Evolutionary conservation across 2,113 vertebrate genomes (phyloP), one percentile per base, ranked within the genome.

Genomic region (Pseudonaja textilis): DNA sequence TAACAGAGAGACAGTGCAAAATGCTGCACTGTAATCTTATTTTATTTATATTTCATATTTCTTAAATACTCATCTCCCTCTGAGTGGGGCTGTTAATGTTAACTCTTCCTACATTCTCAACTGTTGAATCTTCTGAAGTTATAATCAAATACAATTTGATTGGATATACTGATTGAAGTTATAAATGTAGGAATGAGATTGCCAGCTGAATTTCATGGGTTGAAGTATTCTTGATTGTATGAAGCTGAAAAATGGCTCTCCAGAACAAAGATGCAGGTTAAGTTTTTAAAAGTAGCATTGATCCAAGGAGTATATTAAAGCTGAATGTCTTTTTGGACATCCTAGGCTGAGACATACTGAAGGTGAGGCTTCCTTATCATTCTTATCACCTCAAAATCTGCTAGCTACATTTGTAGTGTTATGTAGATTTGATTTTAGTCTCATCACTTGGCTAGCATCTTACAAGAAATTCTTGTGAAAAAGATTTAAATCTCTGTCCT

Each of bases 391-490:
- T 56, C 50, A 23, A 90, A 64, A 90, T 69, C 45, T 52, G 18
- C 16, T 22, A 29, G 45, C 26, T 7, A 47, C 18, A 52, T 90
- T 52, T 90, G 1, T 42, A 90, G 4, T 26, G 20, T 69, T 90
- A 14, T 74, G 8, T 90, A 1, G 18, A 90, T 90, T 47, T 90
- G 57, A 22, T 90, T 64, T 47, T 47, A 25, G 56, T 89, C 39
- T 61, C 39, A 3, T 29, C 39, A 29, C 12, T 5, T 88, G 39
- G 4, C 86, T 93, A 39, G 18, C 0, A 6, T 39, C 88, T 47
- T 29, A 34, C 26, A 16, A 93, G 20, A n/a, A 23, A 94, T 54
- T 92, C 12, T 55, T 89, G 57, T 47, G 16, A 29, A 90, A 93
- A 86, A 0, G 3, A 90, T 16, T 93, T 0, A 0, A 26, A 86